phyloP scores from a whole-genome alignment of 2,888 invertebrate species.

The Pollenia labialis region DNA sequence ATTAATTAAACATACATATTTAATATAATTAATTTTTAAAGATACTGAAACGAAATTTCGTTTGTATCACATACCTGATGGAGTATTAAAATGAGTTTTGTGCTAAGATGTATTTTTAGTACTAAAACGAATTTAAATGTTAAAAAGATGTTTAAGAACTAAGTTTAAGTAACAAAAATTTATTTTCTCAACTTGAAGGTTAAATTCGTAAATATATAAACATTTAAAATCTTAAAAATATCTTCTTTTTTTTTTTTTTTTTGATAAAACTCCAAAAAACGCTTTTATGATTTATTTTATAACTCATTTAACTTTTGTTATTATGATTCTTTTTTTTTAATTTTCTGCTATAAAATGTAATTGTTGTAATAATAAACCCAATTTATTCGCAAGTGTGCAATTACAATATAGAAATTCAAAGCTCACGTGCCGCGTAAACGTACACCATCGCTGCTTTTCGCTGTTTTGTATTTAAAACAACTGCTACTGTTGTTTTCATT shows the following conservation, averaged over 20 bases:
- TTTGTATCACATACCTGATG: no score
- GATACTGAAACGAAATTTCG: no score
- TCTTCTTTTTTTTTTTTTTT: not conserved
- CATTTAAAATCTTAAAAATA: not conserved
- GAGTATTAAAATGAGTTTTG: no score
- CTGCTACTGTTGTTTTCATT: constrained; percentile 18
- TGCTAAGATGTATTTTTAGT: no score
- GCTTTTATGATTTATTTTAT: constrained; percentile 1
- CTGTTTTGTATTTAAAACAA: constrained; percentile 25
- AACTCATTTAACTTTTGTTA: constrained; percentile 5
- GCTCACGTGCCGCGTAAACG: constrained; percentile 54
- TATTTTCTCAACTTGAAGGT: no score
- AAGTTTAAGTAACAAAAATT: no score
- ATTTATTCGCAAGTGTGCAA: constrained; percentile 15
- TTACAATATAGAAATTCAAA: constrained; percentile 48
- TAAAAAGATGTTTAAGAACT: no score
- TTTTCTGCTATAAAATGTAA: constrained; percentile 35
- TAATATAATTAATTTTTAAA: no score
- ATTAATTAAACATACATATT: no score
- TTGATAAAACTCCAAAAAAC: not conserved
- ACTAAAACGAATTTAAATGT: no score
- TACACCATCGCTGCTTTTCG: constrained; percentile 1
- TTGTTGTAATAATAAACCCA: constrained; percentile 33
- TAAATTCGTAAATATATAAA: not conserved
- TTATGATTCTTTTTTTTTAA: constrained; percentile 9